Conservation (phyloP, 92 coral and sea anemone genomes). For the Virgularia gustaviana region DNA sequence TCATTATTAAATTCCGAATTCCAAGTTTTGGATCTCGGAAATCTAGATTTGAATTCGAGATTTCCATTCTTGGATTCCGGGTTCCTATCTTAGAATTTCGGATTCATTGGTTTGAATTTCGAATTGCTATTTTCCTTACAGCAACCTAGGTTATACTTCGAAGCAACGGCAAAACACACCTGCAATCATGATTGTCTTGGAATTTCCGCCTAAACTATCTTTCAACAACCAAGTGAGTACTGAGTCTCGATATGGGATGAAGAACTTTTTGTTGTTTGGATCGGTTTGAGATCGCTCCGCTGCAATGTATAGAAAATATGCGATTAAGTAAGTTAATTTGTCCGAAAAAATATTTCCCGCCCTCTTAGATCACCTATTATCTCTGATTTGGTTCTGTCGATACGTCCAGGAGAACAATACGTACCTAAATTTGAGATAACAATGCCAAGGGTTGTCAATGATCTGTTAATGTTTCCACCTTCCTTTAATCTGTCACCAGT, state of each 20-base stretch:
- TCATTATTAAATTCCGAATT: no score
- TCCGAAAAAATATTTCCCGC: background rate
- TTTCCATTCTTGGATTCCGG: background rate
- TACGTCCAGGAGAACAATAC: no score
- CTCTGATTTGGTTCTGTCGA: no score
- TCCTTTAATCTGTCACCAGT: slow-evolving; percentile 86
- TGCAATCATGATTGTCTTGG: slow-evolving; percentile 96
- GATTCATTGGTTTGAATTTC: no score
- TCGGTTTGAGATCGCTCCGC: slow-evolving; percentile 73
- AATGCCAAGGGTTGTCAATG: slow-evolving; percentile 88
- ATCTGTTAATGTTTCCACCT: slow-evolving; percentile 93
- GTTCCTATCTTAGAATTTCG: no score
- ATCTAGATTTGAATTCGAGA: background rate
- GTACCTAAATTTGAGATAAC: slow-evolving; percentile 92
- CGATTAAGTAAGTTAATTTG: no score
- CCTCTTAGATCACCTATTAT: no score
- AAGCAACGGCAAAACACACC: slow-evolving; percentile 48
- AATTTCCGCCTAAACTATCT: slow-evolving; percentile 95
- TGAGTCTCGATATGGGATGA: slow-evolving; percentile 94
- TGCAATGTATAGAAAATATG: slow-evolving; percentile 20
- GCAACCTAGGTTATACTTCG: background rate
- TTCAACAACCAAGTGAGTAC: slow-evolving; percentile 85
- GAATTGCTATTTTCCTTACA: background rate
- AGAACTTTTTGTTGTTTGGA: slow-evolving; percentile 50
- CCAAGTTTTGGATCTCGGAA: no score